Base-by-base conservation (phyloP, 2,888 invertebrate species). In the Hecatera dysodea region DNA sequence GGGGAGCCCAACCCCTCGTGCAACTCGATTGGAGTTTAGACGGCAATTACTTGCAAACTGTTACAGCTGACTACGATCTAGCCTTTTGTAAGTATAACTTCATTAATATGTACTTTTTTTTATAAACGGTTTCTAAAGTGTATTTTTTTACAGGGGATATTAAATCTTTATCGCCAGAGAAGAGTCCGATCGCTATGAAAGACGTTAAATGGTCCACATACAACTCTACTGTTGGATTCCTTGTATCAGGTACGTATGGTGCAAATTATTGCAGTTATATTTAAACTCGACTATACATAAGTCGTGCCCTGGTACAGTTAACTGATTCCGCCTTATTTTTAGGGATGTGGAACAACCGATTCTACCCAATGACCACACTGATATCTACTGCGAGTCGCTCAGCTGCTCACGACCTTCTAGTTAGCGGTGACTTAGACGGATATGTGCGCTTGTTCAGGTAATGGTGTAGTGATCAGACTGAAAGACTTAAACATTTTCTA, bases 21-120 rank as follows among this genome's bases (percentile, higher is more conserved):
- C 98, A 98, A 87, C 94, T 99, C 66, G 99, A 99, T 90, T 99
- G 99, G 99, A 98, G 99, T 90, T 97, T 98, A 52, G 99, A 99
- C 89, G 98, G 98, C 69, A 97, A 97, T 90, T 98, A 97, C 90
- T 94, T 99, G 71, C 99, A 99, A 94, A 98, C 98, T 0, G 98
- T 98, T 65, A 98, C 99, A 22, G 98, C 98, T 72, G 99, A 99
- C 90, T 98, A 98, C 86, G 99, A 99, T 90, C 94, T 98, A 63
- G 96, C 98, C 8, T 99, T 98, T 93, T 99, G 98, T 98, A 96
- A 97, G 98, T 96, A 36, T 48, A 65, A 29, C 12, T 24, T 29
- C 9, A 48, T 22, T 29, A 48, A 2, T 36, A 36, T 22, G 29
- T 39, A n/a, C 29, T 73, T 33, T 2, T 17, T 11, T 24, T 44